Base-by-base conservation (phyloP, 2,888 invertebrate species). In the Sesia bembeciformis region DNA sequence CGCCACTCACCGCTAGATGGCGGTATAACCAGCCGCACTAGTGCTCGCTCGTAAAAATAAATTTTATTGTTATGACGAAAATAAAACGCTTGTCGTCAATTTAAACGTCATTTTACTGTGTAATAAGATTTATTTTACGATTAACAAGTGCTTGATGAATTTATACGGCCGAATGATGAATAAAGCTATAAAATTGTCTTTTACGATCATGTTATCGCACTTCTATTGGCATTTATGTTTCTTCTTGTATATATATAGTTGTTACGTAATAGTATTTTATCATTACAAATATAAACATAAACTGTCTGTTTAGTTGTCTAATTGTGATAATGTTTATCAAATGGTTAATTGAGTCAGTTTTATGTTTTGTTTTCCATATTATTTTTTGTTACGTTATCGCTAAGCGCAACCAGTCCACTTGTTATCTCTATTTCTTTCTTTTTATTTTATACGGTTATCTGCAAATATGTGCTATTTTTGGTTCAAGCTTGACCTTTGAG, bases 31-130 rank as follows among this genome's bases (percentile, higher is more conserved):
- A 75, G 66, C 72, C 70, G 55, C 67, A 70, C 73, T 74, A 73
- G 67, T 62, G 65, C 60, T 63, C 60, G 79, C 76, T 84, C 85
- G 76, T 89, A 89, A 89, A 89, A 89, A 85, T 86, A 84, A 89
- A 89, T 87, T 88, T 89, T 89, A 89, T 89, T 89, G 88, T 89
- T 89, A 89, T 89, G 87, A 85, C 79, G 85, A 87, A 87, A 88
- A 89, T 89, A 89, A 89, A 89, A 89, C 88, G 87, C 86, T 87
- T 87, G 88, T 87, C 88, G 83, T 88, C 89, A 87, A 88, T 89
- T 89, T 88, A 85, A 88, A 89, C 86, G 85, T 86, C 78, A 88
- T 86, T 88, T 88, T 81, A 88, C 78, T 83, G 78, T 80, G 84
- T 82, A 86, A 86, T 89, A 88, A 88, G 89, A 87, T 89, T 89